A percentile compares a stretch with the other conserved stretches of the same genome.
Evolutionary conservation across 2,113 vertebrate species (phyloP).

Genomic region (Rhinopomastus cyanomelas): DNA sequence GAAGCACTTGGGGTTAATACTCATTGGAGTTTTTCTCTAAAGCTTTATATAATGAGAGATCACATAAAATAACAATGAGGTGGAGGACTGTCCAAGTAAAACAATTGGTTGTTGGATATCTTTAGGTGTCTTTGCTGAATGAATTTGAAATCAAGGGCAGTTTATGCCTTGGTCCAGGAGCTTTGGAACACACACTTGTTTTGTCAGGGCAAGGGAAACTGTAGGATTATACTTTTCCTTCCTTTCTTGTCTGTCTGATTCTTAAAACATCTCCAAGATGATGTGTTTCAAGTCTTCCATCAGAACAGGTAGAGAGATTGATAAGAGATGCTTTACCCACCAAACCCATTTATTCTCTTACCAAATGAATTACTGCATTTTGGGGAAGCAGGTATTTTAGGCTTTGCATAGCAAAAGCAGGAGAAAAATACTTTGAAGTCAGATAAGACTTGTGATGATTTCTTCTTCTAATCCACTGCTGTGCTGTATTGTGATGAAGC

Average conservation of each 20-base stretch:
- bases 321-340: neutral
- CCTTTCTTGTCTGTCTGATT: neutral
- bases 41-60: neutral
- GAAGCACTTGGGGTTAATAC: neutral
- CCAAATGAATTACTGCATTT: neutral
- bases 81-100: neutral
- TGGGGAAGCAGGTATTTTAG: neutral
- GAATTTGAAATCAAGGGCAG: neutral
- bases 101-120: neutral
- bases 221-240: accelerated
- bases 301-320: neutral
- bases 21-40: accelerated
- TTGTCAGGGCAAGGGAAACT: neutral
- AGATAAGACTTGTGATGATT: neutral
- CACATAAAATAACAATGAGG: neutral
- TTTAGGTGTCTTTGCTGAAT: neutral
- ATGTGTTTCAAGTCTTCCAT: accelerated
- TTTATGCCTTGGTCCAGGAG: neutral
- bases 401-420: neutral
- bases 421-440: neutral
- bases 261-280: neutral
- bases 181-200: neutral
- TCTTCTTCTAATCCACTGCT: neutral
- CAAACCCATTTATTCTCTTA: neutral
- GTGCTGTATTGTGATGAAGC: accelerated